Evolutionary conservation across 2,797 vertebrate genomes (phyloP), one percentile per base, ranked within the genome.

Genomic region (Protonibea diacanthus): DNA sequence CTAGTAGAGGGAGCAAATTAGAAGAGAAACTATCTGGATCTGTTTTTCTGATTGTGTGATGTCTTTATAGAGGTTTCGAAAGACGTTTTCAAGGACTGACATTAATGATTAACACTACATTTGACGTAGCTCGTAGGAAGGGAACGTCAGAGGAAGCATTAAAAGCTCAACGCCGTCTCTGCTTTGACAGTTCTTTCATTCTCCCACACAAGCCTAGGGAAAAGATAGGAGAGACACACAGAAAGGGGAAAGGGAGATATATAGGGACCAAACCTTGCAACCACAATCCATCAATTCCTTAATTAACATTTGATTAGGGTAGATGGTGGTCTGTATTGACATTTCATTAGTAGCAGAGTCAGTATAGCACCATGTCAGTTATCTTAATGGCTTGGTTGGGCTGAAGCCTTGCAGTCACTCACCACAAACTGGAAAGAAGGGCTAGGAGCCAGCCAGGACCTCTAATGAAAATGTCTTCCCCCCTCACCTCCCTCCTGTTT

Each of bases 251-350:
- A 52, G 57, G 45, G 71, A 55, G 65, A 74, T 52, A 57, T 51
- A 64, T 13, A 62, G 52, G 40, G 55, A 47, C 47, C 57, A n/a
- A 78, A 78, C 58, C 64, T 52, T 67, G 47, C 40, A 78, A 66
- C 77, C 14, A 15, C 63, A 78, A 79, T 91, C 88, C 80, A 92
- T 89, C 84, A 84, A 83, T 74, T 82, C 85, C 83, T 84, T 82
- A 90, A 92, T 93, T 92, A 94, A 86, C 80, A 76, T 85, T 88
- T 89, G 90, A 93, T 92, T 84, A 85, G 78, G 25, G 73, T 74
- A 61, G 87, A 91, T 83, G 86, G 86, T 77, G 78, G 81, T 86
- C 86, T 78, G 82, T 82, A 88, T 93, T 63, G 85, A 91, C 83
- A 82, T 94, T 92, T 92, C 88, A 93, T 94, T 93, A 93, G 86